phyloP scores from a whole-genome alignment of 2,888 invertebrate genomes.

The Amphimallon solstitiale region DNA sequence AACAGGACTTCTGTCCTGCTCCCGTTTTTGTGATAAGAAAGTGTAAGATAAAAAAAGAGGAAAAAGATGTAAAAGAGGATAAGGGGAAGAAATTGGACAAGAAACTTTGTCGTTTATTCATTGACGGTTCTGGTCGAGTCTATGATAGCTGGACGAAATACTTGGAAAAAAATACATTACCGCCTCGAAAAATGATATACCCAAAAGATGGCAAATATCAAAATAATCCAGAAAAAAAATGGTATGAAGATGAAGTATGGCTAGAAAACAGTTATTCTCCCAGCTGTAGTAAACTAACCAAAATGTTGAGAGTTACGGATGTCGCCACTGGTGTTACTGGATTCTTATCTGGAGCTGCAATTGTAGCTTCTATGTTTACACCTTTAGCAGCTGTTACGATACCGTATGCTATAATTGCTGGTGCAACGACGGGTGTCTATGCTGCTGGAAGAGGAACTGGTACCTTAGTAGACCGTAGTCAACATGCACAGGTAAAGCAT shows the following conservation, averaged over 20 bases:
- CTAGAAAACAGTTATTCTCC: background rate
- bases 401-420: slow-evolving; percentile 30
- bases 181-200: slow-evolving; percentile 67
- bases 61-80: slow-evolving; percentile 52
- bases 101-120: slow-evolving; percentile 55
- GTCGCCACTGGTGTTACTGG: slow-evolving; percentile 27
- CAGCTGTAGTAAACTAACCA: background rate
- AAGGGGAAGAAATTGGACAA: too few species aligned
- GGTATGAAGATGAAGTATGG: background rate
- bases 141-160: slow-evolving; percentile 68
- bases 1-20: slow-evolving; percentile 52
- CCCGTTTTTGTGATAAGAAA: slow-evolving; percentile 55
- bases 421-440: slow-evolving; percentile 33
- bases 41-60: slow-evolving; percentile 7
- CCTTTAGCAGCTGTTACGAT: slow-evolving; percentile 32
- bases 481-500: slow-evolving; percentile 36
- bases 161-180: slow-evolving; percentile 65
- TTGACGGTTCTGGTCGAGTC: slow-evolving; percentile 63
- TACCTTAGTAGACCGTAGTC: slow-evolving; percentile 33
- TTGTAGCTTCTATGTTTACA: slow-evolving; percentile 25
- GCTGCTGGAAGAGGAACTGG: slow-evolving; percentile 36
- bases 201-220: slow-evolving; percentile 65
- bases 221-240: background rate
- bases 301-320: background rate
- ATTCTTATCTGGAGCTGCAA: slow-evolving; percentile 34